Conservation (phyloP, 2,888 invertebrate species). For the Timandra comae region DNA sequence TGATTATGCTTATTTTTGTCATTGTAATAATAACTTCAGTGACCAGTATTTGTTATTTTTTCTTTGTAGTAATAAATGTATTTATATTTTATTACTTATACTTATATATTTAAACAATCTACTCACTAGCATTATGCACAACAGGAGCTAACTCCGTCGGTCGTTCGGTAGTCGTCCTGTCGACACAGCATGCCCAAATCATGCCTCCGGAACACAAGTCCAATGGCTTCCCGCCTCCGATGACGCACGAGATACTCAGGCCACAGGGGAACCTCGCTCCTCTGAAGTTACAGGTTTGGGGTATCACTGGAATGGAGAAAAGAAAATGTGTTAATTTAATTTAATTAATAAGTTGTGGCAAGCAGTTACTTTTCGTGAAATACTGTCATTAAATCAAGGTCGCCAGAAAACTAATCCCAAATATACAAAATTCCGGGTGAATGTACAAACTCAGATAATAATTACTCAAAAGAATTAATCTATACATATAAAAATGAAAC, state of each 20-base stretch:
- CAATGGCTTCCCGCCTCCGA: conserved; percentile 90
- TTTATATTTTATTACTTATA: not conserved
- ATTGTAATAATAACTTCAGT: too few relatives aligned
- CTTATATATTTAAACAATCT: conserved; percentile 5
- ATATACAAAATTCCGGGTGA: too few relatives aligned
- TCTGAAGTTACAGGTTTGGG: conserved; percentile 90
- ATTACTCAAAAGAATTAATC: too few relatives aligned
- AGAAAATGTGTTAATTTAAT: too few relatives aligned
- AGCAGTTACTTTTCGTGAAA: too few relatives aligned
- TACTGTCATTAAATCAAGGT: too few relatives aligned
- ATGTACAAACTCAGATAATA: too few relatives aligned
- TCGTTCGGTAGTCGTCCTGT: conserved; percentile 79
- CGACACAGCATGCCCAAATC: conserved; percentile 96
- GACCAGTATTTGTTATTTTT: too few relatives aligned
- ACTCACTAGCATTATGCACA: conserved; percentile 93
- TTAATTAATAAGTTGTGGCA: too few relatives aligned
- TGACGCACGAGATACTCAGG: conserved; percentile 91
- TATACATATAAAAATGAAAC: too few relatives aligned
- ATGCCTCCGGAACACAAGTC: conserved; percentile 95
- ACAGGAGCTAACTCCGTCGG: conserved; percentile 78
- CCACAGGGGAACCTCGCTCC: conserved; percentile 93
- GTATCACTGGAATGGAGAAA: conserved; percentile 84
- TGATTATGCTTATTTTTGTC: too few relatives aligned
- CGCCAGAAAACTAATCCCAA: too few relatives aligned
- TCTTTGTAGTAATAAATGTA: not conserved